Conservation (phyloP, 2,797 vertebrate species). For the Petrocephalus sullivani region DNA sequence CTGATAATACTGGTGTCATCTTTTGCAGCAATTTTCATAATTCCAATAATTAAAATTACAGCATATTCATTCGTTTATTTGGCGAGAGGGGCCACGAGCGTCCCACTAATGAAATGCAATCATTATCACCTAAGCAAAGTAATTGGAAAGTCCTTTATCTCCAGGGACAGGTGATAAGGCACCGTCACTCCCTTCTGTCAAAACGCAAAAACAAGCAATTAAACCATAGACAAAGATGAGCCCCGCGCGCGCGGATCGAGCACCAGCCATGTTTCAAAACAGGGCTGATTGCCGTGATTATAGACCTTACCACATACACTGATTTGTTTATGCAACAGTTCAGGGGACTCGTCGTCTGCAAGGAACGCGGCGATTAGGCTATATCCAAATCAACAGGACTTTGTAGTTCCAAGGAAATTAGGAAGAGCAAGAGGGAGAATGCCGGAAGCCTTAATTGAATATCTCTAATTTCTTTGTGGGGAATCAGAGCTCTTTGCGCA, state of each 20-base stretch:
- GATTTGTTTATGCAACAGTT: constrained; percentile 86
- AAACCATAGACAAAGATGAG: constrained; percentile 95
- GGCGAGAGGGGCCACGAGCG: constrained; percentile 98
- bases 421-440: constrained; percentile 11
- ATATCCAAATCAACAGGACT: constrained; percentile 10
- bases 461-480: constrained; percentile 10
- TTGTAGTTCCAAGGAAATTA: constrained; percentile 5
- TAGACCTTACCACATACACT: constrained; percentile 86
- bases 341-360: constrained; percentile 38
- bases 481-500: constrained; percentile 13
- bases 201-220: constrained; percentile 99
- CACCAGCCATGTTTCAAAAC: constrained; percentile 93
- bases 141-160: constrained; percentile 98
- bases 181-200: constrained; percentile 93
- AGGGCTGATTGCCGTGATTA: constrained; percentile 99
- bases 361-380: constrained; percentile 7
- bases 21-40: constrained; percentile 99
- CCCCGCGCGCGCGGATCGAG: constrained; percentile 81
- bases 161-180: constrained; percentile 94
- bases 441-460: background rate
- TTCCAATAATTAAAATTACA: constrained; percentile 99
- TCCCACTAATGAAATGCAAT: constrained; percentile 99
- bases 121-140: constrained; percentile 99
- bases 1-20: constrained; percentile 95
- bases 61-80: constrained; percentile 99